phyloP scores from a whole-genome alignment of 2,888 invertebrate species.

The Luffia ferchaultella region DNA sequence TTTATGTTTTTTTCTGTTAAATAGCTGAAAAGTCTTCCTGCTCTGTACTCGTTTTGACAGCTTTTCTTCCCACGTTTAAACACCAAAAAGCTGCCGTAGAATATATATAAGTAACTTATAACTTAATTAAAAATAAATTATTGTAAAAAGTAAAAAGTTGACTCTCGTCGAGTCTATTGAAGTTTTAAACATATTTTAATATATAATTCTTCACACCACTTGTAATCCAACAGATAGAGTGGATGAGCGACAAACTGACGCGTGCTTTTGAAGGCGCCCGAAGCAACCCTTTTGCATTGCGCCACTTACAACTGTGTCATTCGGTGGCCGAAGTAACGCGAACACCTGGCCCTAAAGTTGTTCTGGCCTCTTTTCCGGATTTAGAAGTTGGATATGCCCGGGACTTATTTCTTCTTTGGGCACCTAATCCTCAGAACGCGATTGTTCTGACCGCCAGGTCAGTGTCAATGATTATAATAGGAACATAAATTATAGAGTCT shows the following conservation, averaged over 20 bases:
- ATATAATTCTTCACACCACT: no score
- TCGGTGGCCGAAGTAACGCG: slow-evolving; percentile 82
- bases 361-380: slow-evolving; percentile 93
- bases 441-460: slow-evolving; percentile 90
- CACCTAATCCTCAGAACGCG: slow-evolving; percentile 89
- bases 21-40: no score
- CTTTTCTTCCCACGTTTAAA: no score
- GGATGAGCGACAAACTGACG: slow-evolving; percentile 99
- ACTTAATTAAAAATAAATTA: no score
- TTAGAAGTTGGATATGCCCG: slow-evolving; percentile 95
- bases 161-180: no score
- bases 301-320: slow-evolving; percentile 94
- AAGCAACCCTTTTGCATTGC: slow-evolving; percentile 95
- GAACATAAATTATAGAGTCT: neutral
- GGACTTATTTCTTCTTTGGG: slow-evolving; percentile 95
- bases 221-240: slow-evolving; percentile 91
- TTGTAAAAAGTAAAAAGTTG: no score
- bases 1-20: no score
- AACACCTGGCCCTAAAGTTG: slow-evolving; percentile 93
- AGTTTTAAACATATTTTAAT: no score
- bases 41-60: no score
- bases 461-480: slow-evolving; percentile 20
- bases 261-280: slow-evolving; percentile 89
- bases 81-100: no score
- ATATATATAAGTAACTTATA: no score